Conservation (phyloP, 2,797 vertebrate genomes). For the Taenioides sp. region DNA sequence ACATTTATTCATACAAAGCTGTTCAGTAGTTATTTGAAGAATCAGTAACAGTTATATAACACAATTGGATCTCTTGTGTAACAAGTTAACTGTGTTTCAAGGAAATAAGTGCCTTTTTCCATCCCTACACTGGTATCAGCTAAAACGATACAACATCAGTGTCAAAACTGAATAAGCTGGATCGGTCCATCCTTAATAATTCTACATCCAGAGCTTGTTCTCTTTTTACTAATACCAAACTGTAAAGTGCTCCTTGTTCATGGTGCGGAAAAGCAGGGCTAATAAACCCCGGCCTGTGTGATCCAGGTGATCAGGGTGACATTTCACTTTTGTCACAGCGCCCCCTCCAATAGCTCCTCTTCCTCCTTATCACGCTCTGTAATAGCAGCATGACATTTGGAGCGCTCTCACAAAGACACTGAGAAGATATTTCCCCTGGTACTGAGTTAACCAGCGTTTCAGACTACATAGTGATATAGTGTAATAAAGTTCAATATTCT, state of each 20-base stretch:
- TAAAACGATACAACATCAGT: no score
- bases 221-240: neutral
- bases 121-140: no score
- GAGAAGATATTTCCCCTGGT: conserved; percentile 2
- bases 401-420: neutral
- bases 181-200: no score
- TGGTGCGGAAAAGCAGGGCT: neutral
- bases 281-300: neutral
- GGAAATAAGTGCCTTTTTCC: no score
- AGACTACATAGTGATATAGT: neutral
- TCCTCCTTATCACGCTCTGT: neutral
- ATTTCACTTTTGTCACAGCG: conserved; percentile 6
- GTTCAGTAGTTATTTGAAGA: no score
- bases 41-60: no score
- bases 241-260: neutral
- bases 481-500: neutral
- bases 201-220: neutral
- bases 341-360: neutral
- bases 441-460: neutral
- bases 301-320: conserved; percentile 8
- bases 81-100: no score
- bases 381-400: conserved; percentile 3
- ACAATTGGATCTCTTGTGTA: no score
- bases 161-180: no score
- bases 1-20: no score